Base-by-base conservation (phyloP, 2,888 invertebrate genomes). In the Catocala sponsa region DNA sequence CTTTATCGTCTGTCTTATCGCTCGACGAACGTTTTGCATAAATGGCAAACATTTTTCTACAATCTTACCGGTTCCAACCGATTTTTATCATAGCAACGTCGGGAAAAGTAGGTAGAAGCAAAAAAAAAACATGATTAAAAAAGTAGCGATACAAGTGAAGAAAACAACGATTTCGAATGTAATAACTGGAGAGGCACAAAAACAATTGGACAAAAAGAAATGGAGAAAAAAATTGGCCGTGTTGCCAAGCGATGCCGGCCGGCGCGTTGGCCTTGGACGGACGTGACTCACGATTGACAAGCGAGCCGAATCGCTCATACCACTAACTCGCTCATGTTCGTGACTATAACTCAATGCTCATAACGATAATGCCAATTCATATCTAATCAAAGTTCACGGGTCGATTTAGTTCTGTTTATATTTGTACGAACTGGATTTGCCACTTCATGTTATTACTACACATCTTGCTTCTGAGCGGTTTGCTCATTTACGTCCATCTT, bases 181-280 rank as follows among this genome's bases (percentile, higher is more conserved):
- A 78, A 80, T 81, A 77, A 79, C 76, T 75, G 73, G 79, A 79
- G 81, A 80, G 76, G 72, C 78, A 81, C 81, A 86, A 86, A 88
- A 87, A 87, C 84, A 82, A 84, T 80, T 74, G 78, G 62, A 76
- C 77, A 87, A 87, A 85, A 87, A 84, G 80, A 79, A 83, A 84
- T 78, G 76, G 81, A 76, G 81, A 84, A 85, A 86, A 86, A 85
- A 76, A 53, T 63, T 53, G 59, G 57, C 64, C 58, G 65, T 73
- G 90, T 92, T 91, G 90, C 87, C 81, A 89, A 72, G 88, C 82
- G 63, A 72, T 64, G 89, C 92, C 93, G 92, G 92, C 92, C 92
- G 93, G 93, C 88, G 68, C 50, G 68, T 72, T 79, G 92, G 91
- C 92, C 92, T 92, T 91, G 92, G 81, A 44, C 66, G 61, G 59